Percentiles rank a stretch among this genome's conserved stretches.
phyloP scores from a whole-genome alignment of 1,140 invertebrate species.

The Grapholita molesta region DNA sequence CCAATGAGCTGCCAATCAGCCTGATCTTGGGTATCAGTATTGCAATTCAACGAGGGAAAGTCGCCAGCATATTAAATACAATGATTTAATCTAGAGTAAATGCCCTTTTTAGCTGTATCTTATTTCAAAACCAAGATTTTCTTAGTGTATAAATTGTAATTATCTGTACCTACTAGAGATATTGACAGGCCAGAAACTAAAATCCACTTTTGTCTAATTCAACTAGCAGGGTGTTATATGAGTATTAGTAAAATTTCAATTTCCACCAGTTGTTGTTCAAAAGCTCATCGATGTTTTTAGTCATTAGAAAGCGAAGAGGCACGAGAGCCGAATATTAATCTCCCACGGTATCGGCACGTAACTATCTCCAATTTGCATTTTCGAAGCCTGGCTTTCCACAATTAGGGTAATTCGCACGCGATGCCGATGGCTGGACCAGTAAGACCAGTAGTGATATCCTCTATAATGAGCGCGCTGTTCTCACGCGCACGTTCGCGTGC shows the following conservation, averaged over 20 bases:
- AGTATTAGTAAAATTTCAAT: background rate
- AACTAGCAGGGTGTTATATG: no score
- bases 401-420: constrained; percentile 65
- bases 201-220: background rate
- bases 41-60: no score
- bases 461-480: constrained; percentile 52
- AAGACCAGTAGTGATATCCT: constrained; percentile 70
- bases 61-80: no score
- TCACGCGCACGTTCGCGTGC: constrained; percentile 42
- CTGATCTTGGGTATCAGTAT: no score
- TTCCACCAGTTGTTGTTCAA: background rate
- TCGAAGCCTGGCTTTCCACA: constrained; percentile 56
- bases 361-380: constrained; percentile 60
- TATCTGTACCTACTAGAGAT: no score
- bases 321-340: constrained; percentile 29
- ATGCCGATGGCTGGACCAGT: constrained; percentile 33
- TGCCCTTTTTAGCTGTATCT: no score
- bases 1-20: no score
- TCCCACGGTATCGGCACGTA: constrained; percentile 47
- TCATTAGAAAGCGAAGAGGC: constrained; percentile 10
- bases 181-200: no score
- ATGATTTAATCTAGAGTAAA: no score
- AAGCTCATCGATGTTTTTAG: background rate
- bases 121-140: no score
- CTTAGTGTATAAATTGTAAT: no score